Evolutionary conservation across 1,140 invertebrate genomes (phyloP).

Genomic region (Drosophila bocqueti): DNA sequence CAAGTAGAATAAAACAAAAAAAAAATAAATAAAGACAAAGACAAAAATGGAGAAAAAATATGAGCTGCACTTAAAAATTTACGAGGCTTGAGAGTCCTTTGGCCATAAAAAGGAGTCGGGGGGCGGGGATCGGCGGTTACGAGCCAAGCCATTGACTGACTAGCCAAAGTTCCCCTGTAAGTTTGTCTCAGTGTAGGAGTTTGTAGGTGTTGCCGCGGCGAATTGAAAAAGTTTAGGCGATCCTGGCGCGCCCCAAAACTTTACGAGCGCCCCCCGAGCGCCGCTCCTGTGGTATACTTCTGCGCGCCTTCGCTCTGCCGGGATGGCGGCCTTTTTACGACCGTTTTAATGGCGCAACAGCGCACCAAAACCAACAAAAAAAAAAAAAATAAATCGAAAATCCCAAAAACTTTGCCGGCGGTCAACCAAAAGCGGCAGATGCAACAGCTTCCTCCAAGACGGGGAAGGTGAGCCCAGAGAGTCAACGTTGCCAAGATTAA

Average conservation of each 20-base stretch:
- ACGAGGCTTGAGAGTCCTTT: slow-evolving; percentile 60
- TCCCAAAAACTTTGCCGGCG: slow-evolving; percentile 65
- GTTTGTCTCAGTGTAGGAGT: slow-evolving; percentile 23
- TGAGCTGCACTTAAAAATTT: slow-evolving; percentile 79
- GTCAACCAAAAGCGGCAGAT: slow-evolving; percentile 48
- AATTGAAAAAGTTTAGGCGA: slow-evolving; percentile 80
- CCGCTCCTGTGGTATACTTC: slow-evolving; percentile 12
- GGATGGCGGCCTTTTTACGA: slow-evolving; percentile 63
- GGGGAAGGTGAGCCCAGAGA: slow-evolving; percentile 12
- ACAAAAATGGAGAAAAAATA: slow-evolving; percentile 60
- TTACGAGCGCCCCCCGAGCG: slow-evolving; percentile 59
- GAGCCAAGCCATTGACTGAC: slow-evolving; percentile 63
- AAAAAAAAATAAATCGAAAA: slow-evolving; percentile 14
- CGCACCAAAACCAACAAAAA: slow-evolving; percentile 1
- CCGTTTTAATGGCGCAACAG: slow-evolving; percentile 71
- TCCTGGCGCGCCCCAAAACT: slow-evolving; percentile 53
- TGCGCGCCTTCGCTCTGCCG: neutral
- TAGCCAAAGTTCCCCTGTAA: slow-evolving; percentile 50
- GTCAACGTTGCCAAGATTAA: neutral
- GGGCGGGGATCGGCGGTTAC: too few species aligned
- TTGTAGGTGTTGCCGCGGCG: slow-evolving; percentile 71
- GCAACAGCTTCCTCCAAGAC: slow-evolving; percentile 34
- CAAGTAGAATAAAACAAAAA: slow-evolving; percentile 19
- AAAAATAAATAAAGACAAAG: slow-evolving; percentile 34
- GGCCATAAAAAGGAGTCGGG: slow-evolving; percentile 63